These are phyloP conservation scores for Opisthocomus hoazin DNA, from an alignment of 2,113 vertebrate species.

Conservation along the genomic window DNA sequence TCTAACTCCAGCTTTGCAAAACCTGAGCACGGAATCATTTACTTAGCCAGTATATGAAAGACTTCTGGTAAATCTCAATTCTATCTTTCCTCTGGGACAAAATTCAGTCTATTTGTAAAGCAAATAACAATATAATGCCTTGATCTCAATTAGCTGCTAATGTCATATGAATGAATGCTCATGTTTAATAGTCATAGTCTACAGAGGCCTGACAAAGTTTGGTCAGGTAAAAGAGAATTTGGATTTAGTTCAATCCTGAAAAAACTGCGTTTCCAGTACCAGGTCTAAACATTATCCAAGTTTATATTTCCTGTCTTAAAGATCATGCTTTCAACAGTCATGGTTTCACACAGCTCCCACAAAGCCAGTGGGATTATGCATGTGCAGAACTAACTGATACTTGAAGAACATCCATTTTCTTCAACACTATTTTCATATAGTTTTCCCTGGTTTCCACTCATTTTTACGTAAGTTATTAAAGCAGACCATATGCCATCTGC, in stretches of 20 bases:
- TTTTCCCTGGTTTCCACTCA: neutral
- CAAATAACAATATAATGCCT: slow-evolving; percentile 6
- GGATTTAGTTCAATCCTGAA: neutral
- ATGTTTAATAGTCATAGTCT: neutral
- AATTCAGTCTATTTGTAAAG: neutral
- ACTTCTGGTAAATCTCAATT: neutral
- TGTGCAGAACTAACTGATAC: neutral
- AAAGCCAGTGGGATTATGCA: neutral
- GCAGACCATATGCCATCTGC: neutral
- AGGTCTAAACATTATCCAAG: neutral
- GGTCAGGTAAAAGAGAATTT: neutral
- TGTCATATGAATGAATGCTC: neutral
- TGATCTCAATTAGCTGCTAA: slow-evolving; percentile 13
- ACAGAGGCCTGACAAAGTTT: neutral
- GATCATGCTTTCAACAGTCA: neutral
- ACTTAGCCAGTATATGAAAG: neutral
- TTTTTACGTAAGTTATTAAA: neutral
- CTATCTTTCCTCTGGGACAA: neutral
- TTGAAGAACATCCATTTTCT: neutral
- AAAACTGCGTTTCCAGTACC: neutral
- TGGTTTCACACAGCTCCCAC: neutral
- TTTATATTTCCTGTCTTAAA: neutral
- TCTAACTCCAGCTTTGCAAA: neutral
- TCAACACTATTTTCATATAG: neutral
- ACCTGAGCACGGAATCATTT: neutral